Evolutionary conservation across 2,113 vertebrate genomes (phyloP).

Genomic region (Galemys pyrenaicus): DNA sequence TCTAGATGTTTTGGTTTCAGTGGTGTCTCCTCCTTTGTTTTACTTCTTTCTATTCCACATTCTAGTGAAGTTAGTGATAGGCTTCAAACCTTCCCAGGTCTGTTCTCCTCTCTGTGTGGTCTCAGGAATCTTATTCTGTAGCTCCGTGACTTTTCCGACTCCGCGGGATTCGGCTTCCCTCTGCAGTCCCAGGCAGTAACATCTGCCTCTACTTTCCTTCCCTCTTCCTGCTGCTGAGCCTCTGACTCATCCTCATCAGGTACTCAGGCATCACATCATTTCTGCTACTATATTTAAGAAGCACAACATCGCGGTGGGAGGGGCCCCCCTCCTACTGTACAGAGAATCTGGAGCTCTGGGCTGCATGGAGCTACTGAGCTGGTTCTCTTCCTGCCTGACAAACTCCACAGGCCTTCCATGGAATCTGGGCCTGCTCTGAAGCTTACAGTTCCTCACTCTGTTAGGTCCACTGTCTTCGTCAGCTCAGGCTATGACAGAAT

Average conservation of each 20-base stretch:
- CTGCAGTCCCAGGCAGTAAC: accelerated
- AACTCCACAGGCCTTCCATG: neutral
- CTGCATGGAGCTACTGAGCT: too few species aligned
- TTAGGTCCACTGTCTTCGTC: neutral
- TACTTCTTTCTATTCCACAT: too few species aligned
- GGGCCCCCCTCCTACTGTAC: accelerated
- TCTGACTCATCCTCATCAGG: neutral
- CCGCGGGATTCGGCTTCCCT: too few species aligned
- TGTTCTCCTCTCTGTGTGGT: neutral
- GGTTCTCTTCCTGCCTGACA: neutral
- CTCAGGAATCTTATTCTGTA: neutral
- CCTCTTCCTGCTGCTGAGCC: accelerated
- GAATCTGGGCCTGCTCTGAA: neutral
- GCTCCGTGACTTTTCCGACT: accelerated
- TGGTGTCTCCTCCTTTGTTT: too few species aligned
- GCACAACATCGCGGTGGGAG: accelerated
- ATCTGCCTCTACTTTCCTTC: neutral
- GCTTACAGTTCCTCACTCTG: neutral
- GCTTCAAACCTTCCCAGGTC: neutral
- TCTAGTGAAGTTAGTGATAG: too few species aligned
- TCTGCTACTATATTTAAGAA: neutral
- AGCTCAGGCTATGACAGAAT: neutral
- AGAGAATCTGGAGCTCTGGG: neutral
- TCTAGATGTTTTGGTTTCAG: too few species aligned
- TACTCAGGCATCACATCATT: neutral